phyloP scores from a whole-genome alignment of 1,140 invertebrate species.

The Drosophila tristis region DNA sequence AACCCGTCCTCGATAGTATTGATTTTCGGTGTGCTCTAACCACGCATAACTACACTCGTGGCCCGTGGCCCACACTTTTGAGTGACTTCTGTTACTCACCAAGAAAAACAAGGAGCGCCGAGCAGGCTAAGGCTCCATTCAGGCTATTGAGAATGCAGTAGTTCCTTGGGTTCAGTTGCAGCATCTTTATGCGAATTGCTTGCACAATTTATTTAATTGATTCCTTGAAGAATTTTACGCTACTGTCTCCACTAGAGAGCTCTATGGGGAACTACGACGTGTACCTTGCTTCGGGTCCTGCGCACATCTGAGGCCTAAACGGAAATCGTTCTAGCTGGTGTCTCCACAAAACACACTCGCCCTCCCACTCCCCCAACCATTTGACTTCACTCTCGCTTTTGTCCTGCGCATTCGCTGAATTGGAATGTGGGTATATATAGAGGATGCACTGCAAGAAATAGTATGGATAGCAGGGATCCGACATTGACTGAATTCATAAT shows the following conservation, averaged over 20 bases:
- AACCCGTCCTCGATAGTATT: slow-evolving; percentile 60
- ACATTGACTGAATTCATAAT: no score
- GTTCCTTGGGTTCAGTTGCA: slow-evolving; percentile 14
- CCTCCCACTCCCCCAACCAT: not conserved
- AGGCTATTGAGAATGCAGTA: slow-evolving; percentile 29
- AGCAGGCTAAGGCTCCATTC: slow-evolving; percentile 9
- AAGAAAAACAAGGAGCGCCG: slow-evolving; percentile 27
- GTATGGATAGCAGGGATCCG: no score
- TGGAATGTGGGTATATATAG: slow-evolving; percentile 4
- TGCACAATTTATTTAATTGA: slow-evolving; percentile 32
- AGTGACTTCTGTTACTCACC: slow-evolving; percentile 42
- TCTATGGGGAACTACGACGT: slow-evolving; percentile 43
- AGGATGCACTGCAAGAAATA: slow-evolving; percentile 10
- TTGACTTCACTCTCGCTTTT: slow-evolving; percentile 66
- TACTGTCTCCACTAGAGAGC: slow-evolving; percentile 26
- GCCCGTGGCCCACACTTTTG: slow-evolving; percentile 1
- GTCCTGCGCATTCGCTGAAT: slow-evolving; percentile 49
- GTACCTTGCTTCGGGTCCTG: slow-evolving; percentile 61
- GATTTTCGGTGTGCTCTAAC: slow-evolving; percentile 51
- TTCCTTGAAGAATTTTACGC: slow-evolving; percentile 38
- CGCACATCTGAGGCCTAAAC: slow-evolving; percentile 66
- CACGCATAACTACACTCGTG: slow-evolving; percentile 1
- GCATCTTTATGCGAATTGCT: slow-evolving; percentile 15
- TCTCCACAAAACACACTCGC: slow-evolving; percentile 9
- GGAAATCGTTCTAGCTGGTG: slow-evolving; percentile 6